Evolutionary conservation across 1,140 invertebrate genomes (phyloP).

Genomic region (Tenebrio molitor): DNA sequence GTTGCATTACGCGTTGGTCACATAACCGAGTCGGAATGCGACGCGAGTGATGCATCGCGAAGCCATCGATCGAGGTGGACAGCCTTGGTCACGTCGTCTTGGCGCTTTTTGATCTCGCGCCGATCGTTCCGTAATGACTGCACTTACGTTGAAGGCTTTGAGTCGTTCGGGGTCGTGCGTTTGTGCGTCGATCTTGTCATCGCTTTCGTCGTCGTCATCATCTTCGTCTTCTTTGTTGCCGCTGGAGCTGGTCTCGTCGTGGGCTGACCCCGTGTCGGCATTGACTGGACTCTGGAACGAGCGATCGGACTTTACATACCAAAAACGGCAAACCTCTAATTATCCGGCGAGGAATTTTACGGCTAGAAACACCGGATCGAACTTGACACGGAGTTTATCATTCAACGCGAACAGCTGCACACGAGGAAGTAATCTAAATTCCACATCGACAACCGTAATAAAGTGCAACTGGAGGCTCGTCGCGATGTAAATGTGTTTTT

Average conservation of each 20-base stretch:
- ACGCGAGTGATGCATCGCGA: no score
- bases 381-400: constrained; percentile 44
- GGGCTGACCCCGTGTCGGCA: constrained; percentile 79
- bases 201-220: constrained; percentile 91
- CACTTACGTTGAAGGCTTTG: constrained; percentile 96
- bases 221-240: constrained; percentile 94
- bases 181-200: constrained; percentile 89
- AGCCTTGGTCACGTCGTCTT: neutral
- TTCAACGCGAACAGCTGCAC: constrained; percentile 42
- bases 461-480: constrained; percentile 25
- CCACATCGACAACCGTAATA: constrained; percentile 21
- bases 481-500: constrained; percentile 34
- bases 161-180: constrained; percentile 95
- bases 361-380: constrained; percentile 15
- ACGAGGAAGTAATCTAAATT: constrained; percentile 47
- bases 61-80: neutral
- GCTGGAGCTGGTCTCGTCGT: constrained; percentile 92
- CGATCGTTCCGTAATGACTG: constrained; percentile 9
- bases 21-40: no score
- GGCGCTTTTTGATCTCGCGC: neutral
- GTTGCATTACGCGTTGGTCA: no score
- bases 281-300: constrained; percentile 75
- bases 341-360: constrained; percentile 18
- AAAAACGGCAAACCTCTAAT: constrained; percentile 21
- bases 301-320: constrained; percentile 1